These are phyloP conservation scores for Notechis scutatus DNA, from an alignment of 2,113 vertebrate species.

Conservation along the genomic window DNA sequence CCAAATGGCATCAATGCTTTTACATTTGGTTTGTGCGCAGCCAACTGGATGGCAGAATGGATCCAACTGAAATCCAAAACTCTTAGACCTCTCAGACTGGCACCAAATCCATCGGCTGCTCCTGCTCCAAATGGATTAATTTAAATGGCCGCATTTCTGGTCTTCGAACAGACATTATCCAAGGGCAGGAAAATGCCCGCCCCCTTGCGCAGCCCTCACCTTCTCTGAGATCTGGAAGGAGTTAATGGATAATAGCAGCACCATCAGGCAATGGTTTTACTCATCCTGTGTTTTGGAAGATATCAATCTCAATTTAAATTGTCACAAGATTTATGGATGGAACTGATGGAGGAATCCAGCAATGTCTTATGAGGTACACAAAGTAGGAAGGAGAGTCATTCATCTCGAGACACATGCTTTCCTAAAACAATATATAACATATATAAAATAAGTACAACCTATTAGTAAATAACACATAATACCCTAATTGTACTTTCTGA, in stretches of 20 bases:
- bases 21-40: background rate
- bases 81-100: background rate
- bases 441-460: background rate
- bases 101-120: background rate
- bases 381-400: background rate
- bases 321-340: background rate
- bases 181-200: background rate
- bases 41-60: background rate
- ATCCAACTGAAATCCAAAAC: background rate
- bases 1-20: background rate
- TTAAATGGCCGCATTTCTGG: background rate
- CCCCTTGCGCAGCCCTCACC: background rate
- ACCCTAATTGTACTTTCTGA: background rate
- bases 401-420: background rate
- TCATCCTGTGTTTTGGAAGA: background rate
- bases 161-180: background rate
- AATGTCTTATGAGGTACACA: background rate
- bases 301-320: background rate
- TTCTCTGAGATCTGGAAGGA: background rate
- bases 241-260: background rate
- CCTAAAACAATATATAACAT: background rate
- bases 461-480: background rate
- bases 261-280: background rate
- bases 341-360: background rate
- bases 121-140: background rate